phyloP scores from a whole-genome alignment of 1,140 invertebrate genomes.

The Drosophila aff. region DNA sequence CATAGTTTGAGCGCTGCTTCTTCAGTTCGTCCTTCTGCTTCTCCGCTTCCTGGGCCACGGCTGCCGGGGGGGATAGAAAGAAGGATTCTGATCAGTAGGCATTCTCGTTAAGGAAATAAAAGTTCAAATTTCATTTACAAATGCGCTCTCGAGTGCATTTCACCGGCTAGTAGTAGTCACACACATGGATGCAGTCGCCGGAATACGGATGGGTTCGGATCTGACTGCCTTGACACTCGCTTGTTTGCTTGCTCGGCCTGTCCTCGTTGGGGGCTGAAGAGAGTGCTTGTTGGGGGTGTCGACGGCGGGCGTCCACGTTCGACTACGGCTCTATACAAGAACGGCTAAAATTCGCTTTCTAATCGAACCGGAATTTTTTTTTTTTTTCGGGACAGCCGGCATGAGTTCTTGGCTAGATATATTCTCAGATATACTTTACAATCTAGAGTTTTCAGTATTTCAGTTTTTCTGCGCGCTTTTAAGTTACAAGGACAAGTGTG shows the following conservation, averaged over 20 bases:
- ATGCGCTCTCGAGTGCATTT: slow-evolving; percentile 80
- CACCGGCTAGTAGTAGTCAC: slow-evolving; percentile 63
- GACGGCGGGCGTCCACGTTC: slow-evolving; percentile 53
- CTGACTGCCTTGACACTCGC: slow-evolving; percentile 28
- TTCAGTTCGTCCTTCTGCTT: slow-evolving; percentile 91
- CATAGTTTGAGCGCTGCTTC: slow-evolving; percentile 92
- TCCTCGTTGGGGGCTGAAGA: slow-evolving; percentile 54
- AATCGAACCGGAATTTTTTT: slow-evolving; percentile 38
- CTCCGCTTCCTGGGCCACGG: slow-evolving; percentile 91
- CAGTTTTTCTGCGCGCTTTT: slow-evolving; percentile 32
- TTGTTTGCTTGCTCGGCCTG: slow-evolving; percentile 53
- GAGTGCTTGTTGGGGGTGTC: slow-evolving; percentile 50
- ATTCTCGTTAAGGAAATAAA: slow-evolving; percentile 48
- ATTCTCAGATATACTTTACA: slow-evolving; percentile 43
- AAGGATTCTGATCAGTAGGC: slow-evolving; percentile 43
- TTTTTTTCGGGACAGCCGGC: slow-evolving; percentile 30
- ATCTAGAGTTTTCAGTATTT: slow-evolving; percentile 25
- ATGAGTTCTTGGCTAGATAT: slow-evolving; percentile 48
- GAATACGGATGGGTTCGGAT: slow-evolving; percentile 30
- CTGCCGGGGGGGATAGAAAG: slow-evolving; percentile 84
- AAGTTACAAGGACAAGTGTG: slow-evolving; percentile 49
- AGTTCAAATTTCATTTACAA: slow-evolving; percentile 82
- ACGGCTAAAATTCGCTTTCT: slow-evolving; percentile 48
- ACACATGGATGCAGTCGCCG: slow-evolving; percentile 69
- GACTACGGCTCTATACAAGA: slow-evolving; percentile 47